Base-by-base conservation (phyloP, 2,888 invertebrate species). In the Zelleria hepariella region DNA sequence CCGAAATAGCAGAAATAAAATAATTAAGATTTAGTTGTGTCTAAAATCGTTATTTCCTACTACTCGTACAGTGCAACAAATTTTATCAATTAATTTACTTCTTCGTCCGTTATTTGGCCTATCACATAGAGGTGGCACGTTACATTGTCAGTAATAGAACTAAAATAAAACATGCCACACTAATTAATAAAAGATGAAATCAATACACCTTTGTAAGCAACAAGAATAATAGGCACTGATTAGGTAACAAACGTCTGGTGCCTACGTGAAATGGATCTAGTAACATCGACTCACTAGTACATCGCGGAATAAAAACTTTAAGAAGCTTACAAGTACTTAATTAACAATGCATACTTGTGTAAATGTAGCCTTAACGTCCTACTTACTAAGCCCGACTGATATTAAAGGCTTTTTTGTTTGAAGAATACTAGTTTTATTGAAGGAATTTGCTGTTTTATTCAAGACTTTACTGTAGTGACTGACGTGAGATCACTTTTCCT, bases 281-380 rank as follows among this genome's bases (percentile, higher is more conserved):
- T 20, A 51, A 21, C 21, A 21, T 51, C 54, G 25, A 54, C 32
- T 27, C 15, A 56, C 5, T 10, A 21, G 42, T 20, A 21, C 23
- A 5, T 8, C 32, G 20, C 24, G 32, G 7, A 23, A 2, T 54
- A 56, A 56, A 56, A 42, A 47, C 42, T 27, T 10, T 18, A 56
- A 56, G 32, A 15, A 32, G 23, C 20, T 21, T 42, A 15, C 27
- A 55, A 55, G 20, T 57, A 25, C 57, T 48, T 47, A 57, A 57
- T 57, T 57, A 57, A 48, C 47, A 51, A 58, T 58, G 58, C 58
- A 58, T 58, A 51, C 27, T 58, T 58, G 58, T 58, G 58, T 58
- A 51, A 58, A 58, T 58, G 20, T 20, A 18, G 51, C 51, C 51
- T 51, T 51, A 58, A 25, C 47, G 24, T 55, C 0, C 21, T 24